Percentiles rank a stretch among this genome's conserved stretches.
Conservation (phyloP, 1,140 invertebrate species). For the Drosophila funebris region DNA sequence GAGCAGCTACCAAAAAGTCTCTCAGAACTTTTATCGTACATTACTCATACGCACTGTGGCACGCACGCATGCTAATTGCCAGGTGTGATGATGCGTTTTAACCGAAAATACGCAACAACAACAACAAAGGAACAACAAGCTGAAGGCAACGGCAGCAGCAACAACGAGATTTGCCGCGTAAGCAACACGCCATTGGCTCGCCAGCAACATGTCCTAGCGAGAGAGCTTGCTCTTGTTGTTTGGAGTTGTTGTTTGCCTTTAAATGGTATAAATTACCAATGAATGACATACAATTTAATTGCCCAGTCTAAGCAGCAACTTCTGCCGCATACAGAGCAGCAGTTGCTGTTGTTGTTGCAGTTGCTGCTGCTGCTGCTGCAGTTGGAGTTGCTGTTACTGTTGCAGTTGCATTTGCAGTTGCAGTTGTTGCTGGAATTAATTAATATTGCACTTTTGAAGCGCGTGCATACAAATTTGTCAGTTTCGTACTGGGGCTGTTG, state of each 20-base stretch:
- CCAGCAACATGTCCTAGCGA: constrained; percentile 36
- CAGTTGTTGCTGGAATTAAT: constrained; percentile 78
- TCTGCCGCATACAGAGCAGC: constrained; percentile 50
- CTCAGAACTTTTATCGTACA: constrained; percentile 15
- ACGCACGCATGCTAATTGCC: constrained; percentile 55
- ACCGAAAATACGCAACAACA: constrained; percentile 13
- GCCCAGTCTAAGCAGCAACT: constrained; percentile 66
- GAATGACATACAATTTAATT: constrained; percentile 84
- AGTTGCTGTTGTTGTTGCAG: constrained; percentile 38
- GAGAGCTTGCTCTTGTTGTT: constrained; percentile 36
- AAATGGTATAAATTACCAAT: constrained; percentile 83
- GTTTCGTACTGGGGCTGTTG: constrained; percentile 34
- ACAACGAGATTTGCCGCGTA: neutral
- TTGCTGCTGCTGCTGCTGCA: constrained; percentile 14
- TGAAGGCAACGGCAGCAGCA: neutral
- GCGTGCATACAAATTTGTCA: constrained; percentile 83
- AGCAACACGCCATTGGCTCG: neutral
- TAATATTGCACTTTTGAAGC: constrained; percentile 83
- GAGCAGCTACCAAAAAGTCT: constrained; percentile 6
- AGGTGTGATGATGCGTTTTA: constrained; percentile 38
- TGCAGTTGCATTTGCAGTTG: constrained; percentile 32
- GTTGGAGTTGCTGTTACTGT: constrained; percentile 33
- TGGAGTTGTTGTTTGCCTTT: constrained; percentile 64
- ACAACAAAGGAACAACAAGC: neutral
- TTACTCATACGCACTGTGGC: constrained; percentile 44